phyloP scores from a whole-genome alignment of 2,797 vertebrate genomes.

The Notolepis coatsorum region DNA sequence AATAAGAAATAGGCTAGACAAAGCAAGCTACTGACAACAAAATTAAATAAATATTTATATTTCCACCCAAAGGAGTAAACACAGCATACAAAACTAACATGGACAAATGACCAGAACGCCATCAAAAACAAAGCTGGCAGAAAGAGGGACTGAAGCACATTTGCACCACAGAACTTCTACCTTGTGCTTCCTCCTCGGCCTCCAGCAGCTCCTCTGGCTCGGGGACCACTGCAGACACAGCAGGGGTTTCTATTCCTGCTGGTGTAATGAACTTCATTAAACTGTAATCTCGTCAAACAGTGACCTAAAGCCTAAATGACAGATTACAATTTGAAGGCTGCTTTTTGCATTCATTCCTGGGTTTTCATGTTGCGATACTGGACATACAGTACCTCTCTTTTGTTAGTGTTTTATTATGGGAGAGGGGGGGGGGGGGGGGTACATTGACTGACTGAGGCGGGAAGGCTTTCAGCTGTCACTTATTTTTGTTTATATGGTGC shows the following conservation, averaged over 20 bases:
- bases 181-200: neutral
- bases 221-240: slow-evolving; percentile 13
- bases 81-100: neutral
- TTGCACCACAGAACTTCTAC: neutral
- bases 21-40: neutral
- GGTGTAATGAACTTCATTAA: neutral
- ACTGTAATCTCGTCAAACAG: neutral
- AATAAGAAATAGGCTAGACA: neutral
- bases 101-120: too few species aligned
- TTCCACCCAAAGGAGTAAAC: neutral
- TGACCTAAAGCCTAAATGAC: too few species aligned
- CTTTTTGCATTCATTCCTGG: neutral
- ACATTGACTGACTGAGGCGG: too few species aligned
- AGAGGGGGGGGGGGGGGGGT: too few species aligned
- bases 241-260: slow-evolving; percentile 1
- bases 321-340: neutral
- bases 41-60: neutral
- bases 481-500: too few species aligned
- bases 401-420: too few species aligned
- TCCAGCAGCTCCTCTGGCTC: slow-evolving; percentile 17
- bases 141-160: neutral
- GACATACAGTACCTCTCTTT: too few species aligned
- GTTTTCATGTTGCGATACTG: neutral
- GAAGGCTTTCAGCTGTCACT: too few species aligned
- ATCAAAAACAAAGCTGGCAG: neutral